Percentiles rank a stretch among this genome's conserved stretches.
Conservation (phyloP, 2,888 invertebrate genomes). For the Scaptomyza flava region DNA sequence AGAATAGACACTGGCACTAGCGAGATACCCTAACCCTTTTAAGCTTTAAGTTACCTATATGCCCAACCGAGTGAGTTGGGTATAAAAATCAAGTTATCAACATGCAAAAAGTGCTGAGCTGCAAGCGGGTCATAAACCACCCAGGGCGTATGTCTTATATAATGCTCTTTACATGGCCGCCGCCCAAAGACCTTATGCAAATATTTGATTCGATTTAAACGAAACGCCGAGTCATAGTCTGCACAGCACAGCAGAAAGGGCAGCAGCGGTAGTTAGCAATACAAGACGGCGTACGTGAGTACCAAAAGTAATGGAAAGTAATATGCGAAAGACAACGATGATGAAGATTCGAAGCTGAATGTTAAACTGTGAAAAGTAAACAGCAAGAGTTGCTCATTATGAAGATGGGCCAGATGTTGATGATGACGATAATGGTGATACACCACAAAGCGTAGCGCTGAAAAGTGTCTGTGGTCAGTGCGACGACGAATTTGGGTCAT, state of each 20-base stretch:
- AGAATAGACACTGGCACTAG: conserved; percentile 5
- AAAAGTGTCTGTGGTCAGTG: conserved; percentile 73
- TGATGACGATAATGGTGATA: conserved; percentile 26
- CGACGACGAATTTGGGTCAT: conserved; percentile 66
- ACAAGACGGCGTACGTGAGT: conserved; percentile 48
- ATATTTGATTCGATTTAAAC: conserved; percentile 77
- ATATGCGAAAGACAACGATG: conserved; percentile 59
- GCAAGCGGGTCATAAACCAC: conserved; percentile 58
- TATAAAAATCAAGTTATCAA: neutral
- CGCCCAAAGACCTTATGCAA: conserved; percentile 53
- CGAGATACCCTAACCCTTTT: conserved; percentile 18
- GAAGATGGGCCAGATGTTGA: conserved; percentile 4
- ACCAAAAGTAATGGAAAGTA: conserved; percentile 71
- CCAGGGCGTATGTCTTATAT: conserved; percentile 67
- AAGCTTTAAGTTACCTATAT: too few relatives aligned
- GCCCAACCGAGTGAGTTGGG: too few relatives aligned
- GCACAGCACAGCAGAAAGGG: neutral
- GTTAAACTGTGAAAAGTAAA: conserved; percentile 16
- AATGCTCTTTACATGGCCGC: conserved; percentile 52
- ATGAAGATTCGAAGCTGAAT: conserved; percentile 7
- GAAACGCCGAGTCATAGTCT: conserved; percentile 67
- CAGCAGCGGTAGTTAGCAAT: neutral
- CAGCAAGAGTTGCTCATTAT: conserved; percentile 24
- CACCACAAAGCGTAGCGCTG: conserved; percentile 19
- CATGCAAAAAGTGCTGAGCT: conserved; percentile 11